Conservation (phyloP, 2,797 vertebrate species). For the Rhinoraja longicauda region DNA sequence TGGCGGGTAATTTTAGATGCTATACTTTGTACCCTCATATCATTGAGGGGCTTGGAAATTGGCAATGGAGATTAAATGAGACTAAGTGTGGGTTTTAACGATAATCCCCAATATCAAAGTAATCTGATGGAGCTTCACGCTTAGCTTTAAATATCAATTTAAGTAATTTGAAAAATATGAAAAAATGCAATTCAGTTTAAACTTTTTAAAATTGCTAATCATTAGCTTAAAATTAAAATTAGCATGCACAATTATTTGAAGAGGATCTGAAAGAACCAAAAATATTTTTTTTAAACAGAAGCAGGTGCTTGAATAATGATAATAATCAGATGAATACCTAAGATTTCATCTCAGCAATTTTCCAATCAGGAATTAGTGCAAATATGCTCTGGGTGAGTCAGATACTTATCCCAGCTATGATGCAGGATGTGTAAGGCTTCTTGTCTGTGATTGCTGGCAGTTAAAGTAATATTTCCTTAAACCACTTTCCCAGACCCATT, state of each 20-base stretch:
- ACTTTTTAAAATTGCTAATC: background rate
- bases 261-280: background rate
- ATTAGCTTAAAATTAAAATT: background rate
- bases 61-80: background rate
- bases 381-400: background rate
- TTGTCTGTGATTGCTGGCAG: background rate
- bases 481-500: background rate
- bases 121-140: background rate
- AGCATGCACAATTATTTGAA: background rate
- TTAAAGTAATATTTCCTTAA: background rate
- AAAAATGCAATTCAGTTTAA: background rate
- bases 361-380: background rate
- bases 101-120: background rate
- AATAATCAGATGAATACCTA: background rate
- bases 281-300: background rate
- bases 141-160: background rate
- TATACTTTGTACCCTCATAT: background rate
- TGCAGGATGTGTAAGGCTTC: background rate
- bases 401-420: background rate
- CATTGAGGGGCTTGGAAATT: background rate
- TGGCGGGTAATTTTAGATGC: background rate
- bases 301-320: background rate
- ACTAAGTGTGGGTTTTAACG: background rate
- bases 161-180: background rate
- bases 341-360: background rate